phyloP scores from a whole-genome alignment of 2,113 vertebrate species.

The Embiotoca jacksoni region DNA sequence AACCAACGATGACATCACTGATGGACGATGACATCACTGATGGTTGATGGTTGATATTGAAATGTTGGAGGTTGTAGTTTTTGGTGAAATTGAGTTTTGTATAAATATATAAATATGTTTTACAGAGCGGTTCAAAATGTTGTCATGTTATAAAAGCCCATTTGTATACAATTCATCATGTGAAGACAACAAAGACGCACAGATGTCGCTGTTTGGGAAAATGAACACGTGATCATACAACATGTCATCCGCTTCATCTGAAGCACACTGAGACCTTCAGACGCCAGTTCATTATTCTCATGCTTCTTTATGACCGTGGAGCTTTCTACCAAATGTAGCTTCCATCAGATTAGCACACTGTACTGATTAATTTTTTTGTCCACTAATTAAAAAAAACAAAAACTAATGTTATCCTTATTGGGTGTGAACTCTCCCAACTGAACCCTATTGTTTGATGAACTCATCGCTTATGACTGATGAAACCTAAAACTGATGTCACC shows the following conservation, averaged over 20 bases:
- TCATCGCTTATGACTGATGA: not conserved
- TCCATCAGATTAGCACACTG: not conserved
- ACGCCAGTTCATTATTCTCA: not conserved
- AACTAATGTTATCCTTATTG: not conserved
- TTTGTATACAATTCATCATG: no score
- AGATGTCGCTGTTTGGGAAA: not conserved
- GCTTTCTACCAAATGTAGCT: not conserved
- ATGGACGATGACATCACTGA: no score
- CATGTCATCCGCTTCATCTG: not conserved
- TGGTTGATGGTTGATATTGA: no score
- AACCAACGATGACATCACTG: no score
- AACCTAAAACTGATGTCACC: not conserved
- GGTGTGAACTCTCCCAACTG: not conserved
- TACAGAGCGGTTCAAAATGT: no score
- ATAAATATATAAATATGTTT: no score
- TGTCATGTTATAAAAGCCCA: no score
- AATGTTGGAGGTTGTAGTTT: no score
- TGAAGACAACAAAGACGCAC: not conserved
- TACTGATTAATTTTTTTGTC: no score
- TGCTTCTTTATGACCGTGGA: not conserved
- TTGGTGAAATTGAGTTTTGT: no score
- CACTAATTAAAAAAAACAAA: not conserved
- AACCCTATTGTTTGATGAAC: slow-evolving; percentile 1
- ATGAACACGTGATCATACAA: not conserved
- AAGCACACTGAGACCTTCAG: not conserved